Base-by-base conservation (phyloP, 2,113 vertebrate genomes). In the Sinocyclocheilus grahami region DNA sequence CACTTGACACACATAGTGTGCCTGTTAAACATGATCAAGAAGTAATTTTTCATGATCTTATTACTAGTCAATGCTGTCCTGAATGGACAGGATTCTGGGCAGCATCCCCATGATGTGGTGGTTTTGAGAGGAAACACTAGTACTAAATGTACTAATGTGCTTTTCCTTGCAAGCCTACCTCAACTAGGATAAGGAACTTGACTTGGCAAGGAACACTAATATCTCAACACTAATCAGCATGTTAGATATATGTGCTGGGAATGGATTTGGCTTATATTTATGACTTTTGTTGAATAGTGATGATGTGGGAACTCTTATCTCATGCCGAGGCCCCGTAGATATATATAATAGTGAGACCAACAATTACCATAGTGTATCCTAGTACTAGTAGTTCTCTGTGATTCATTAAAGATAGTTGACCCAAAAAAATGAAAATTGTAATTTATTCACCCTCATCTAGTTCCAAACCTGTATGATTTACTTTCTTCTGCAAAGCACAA, bases 11-110 rank as follows among this genome's bases (percentile, higher is more conserved):
- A 83, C 22, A 62, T 84, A 76, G 30, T 79, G 67, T 46, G 42
- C 63, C 55, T 58, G 42, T 83, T 51, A 48, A 8, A 46, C 74
- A 5, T 51, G n/a, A 37, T 62, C 88, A 9, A 37, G 71, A 81
- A 83, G 82, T 60, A 37, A 46, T 78, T 27, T 87, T 74, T 81
- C 85, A 74, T 79, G 85, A 82, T 72, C 83, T 74, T 80, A 62
- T 80, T 48, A 53, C 55, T 4, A 18, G 39, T 82, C 24, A 53
- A n/a, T 22, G 27, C 67, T 79, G 69, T 86, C 65, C 74, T 27
- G 71, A 83, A 13, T 22, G 42, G 71, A 60, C 27, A 20, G 79
- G 24, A 69, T n/a, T 79, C 11, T 6, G 82, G 53, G 53, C 75
- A 22, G 63, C 78, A 55, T 39, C 24, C 82, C 79, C 18, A 46